These are phyloP conservation scores for Lepilemur ruficaudatus DNA, from an alignment of 2,797 vertebrate genomes.

Conservation along the genomic window DNA sequence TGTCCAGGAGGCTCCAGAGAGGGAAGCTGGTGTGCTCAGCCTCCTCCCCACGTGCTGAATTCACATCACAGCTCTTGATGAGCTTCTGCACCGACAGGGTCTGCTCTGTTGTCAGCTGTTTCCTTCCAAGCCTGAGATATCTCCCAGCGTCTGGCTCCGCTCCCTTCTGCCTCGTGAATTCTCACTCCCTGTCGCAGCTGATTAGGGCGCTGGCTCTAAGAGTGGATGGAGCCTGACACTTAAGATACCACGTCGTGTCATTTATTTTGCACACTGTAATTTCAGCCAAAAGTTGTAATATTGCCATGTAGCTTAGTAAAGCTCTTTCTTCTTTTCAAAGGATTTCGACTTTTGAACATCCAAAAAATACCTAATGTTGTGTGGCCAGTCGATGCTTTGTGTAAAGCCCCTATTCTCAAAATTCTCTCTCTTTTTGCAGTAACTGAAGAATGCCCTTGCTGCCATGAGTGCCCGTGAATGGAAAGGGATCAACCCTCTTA, in stretches of 20 bases:
- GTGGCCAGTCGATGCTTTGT: neutral
- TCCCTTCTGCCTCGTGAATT: neutral
- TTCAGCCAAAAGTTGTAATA: neutral
- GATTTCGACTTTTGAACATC: neutral
- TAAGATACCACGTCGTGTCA: neutral
- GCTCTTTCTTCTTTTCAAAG: neutral
- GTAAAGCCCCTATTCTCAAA: neutral
- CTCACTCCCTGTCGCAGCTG: neutral
- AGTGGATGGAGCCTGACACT: neutral
- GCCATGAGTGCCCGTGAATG: neutral
- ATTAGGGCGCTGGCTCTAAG: neutral
- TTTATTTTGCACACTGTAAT: neutral
- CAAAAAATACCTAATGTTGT: neutral
- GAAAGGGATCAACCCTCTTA: neutral
- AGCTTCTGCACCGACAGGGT: neutral
- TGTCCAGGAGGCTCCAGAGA: neutral
- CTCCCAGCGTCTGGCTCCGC: neutral
- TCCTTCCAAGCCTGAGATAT: neutral
- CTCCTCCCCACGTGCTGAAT: accelerated
- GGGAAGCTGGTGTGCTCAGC: neutral
- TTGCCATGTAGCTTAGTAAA: neutral
- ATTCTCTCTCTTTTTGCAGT: neutral
- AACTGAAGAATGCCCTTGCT: neutral
- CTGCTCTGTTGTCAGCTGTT: neutral
- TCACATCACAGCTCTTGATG: neutral